Evolutionary conservation across 2,888 invertebrate genomes (phyloP).

Genomic region (Tachina grossa): DNA sequence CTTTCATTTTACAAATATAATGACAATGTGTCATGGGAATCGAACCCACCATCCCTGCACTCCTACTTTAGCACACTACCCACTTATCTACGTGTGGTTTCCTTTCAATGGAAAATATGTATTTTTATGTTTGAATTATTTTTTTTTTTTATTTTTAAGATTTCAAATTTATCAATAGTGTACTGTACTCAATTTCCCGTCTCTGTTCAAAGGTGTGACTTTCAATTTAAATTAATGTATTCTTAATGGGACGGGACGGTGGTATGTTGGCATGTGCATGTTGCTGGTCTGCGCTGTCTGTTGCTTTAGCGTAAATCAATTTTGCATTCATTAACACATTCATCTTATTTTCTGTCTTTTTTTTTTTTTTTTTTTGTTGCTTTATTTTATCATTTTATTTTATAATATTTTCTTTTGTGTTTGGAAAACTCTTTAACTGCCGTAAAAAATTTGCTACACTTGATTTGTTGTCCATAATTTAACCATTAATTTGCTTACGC

Average conservation of each 20-base stretch:
- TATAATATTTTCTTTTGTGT: neutral
- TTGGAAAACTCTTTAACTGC: constrained; percentile 39
- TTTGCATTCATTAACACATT: constrained; percentile 69
- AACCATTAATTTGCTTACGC: constrained; percentile 65
- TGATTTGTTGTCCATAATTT: constrained; percentile 67
- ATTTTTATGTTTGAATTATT: too few species aligned
- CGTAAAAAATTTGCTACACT: constrained; percentile 51
- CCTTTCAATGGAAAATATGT: too few species aligned
- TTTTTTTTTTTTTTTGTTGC: constrained; percentile 1
- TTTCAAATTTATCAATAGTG: neutral
- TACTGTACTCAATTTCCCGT: neutral
- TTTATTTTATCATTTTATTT: neutral
- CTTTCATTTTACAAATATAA: too few species aligned
- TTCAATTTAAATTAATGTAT: constrained; percentile 16
- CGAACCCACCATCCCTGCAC: too few species aligned
- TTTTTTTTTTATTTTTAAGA: neutral
- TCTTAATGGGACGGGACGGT: constrained; percentile 17
- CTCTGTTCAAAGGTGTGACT: constrained; percentile 37
- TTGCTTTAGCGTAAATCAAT: constrained; percentile 54
- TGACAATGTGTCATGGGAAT: too few species aligned
- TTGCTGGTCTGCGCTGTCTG: constrained; percentile 32
- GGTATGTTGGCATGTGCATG: constrained; percentile 21
- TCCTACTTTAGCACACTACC: too few species aligned
- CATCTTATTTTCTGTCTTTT: constrained; percentile 52
- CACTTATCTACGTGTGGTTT: too few species aligned